Conservation (phyloP, 2,888 invertebrate genomes). For the Caenorhabditis sp. region DNA sequence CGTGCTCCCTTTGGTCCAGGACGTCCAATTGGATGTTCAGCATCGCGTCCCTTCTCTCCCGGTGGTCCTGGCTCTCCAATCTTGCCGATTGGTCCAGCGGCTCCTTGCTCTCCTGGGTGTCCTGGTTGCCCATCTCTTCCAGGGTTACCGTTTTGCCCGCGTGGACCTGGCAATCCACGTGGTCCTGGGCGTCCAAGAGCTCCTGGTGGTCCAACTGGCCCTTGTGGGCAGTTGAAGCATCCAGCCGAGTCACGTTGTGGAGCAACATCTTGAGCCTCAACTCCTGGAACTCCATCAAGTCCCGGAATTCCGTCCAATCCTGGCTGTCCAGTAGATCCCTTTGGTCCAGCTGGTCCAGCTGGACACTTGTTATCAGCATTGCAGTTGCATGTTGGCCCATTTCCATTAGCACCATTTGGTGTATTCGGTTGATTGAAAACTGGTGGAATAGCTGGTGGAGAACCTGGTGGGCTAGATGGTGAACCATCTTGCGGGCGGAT, state of each 20-base stretch:
- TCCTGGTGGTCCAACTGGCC: constrained; percentile 64
- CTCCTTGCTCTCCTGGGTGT: constrained; percentile 62
- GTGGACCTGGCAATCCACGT: constrained; percentile 63
- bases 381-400: constrained; percentile 48
- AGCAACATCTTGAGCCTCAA: constrained; percentile 65
- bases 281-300: constrained; percentile 61
- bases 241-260: constrained; percentile 61
- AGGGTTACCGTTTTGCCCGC: constrained; percentile 63
- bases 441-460: constrained; percentile 59
- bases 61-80: constrained; percentile 67
- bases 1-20: constrained; percentile 67
- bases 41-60: constrained; percentile 69
- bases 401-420: constrained; percentile 53
- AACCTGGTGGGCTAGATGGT: constrained; percentile 53
- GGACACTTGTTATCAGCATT: constrained; percentile 66
- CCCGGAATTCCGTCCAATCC: constrained; percentile 66
- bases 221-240: constrained; percentile 70
- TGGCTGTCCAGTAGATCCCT: constrained; percentile 61
- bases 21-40: constrained; percentile 67
- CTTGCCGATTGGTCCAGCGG: constrained; percentile 65
- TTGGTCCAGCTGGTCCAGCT: constrained; percentile 65
- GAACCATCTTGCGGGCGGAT: constrained; percentile 41
- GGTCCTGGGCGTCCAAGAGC: constrained; percentile 68
- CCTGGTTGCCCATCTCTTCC: constrained; percentile 68
- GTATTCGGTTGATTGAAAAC: constrained; percentile 54